Base-by-base conservation (phyloP, 2,888 invertebrate species). In the Leucoma salicis region DNA sequence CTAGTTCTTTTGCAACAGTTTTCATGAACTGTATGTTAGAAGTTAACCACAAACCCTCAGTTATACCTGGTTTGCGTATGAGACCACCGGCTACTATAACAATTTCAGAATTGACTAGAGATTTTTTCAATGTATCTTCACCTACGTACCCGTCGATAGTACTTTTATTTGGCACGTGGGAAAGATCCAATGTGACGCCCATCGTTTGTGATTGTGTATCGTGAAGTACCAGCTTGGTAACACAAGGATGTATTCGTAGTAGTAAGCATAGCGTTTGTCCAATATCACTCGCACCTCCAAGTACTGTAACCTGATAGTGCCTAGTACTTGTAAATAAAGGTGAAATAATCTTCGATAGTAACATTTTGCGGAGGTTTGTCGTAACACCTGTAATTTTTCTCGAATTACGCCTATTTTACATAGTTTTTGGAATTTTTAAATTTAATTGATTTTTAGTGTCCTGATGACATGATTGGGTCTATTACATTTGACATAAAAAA, bases 81-180 rank as follows among this genome's bases (percentile, higher is more conserved):
- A 91, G 82, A 42, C 93, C 94, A 11, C 94, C 93, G 1, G 93
- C 90, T 31, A 94, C 91, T 34, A 95, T 83, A 2, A 95, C 92
- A 25, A 95, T 78, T 56, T 94, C 91, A 2, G 92, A 87, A 25
- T 90, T 90, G 54, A 84, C 73, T 11, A 94, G 64, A 2, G 85
- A 76, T 74, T 54, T 53, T 7, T 70, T 62, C n/a, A 86, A 45
- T 5, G 65, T 61, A 12, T 74, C 64, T 8, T 72, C 63, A 27
- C 82, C 84, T 1, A 63, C 62, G 51, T 61, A 84, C 11, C 82
- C 80, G 36, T 66, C 59, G 11, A 89, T 56, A 15, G 52, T 40
- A 0, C 80, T 67, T 2, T 74, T 69, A 1, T 80, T 69, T 14
- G 90, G 90, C 7, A 91, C 77, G 50, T 91, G 91, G 0, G 86